These are phyloP conservation scores for Laticauda laticaudata DNA, from an alignment of 2,113 vertebrate genomes.

Conservation along the genomic window DNA sequence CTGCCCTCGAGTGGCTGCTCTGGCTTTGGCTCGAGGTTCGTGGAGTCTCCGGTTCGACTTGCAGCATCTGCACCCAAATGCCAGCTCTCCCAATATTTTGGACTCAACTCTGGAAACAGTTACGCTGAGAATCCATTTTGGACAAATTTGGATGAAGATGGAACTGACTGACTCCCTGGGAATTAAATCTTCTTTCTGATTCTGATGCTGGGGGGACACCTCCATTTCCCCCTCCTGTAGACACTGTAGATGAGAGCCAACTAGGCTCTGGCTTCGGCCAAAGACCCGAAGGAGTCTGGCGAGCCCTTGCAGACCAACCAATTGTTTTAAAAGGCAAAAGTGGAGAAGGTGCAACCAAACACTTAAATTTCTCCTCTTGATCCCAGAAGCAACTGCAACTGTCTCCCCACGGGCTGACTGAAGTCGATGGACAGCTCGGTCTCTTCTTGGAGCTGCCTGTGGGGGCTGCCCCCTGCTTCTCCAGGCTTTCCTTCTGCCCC, in stretches of 20 bases:
- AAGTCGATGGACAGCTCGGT: neutral
- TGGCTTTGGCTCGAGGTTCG: rapidly evolving
- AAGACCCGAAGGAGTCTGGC: neutral
- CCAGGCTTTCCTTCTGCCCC: too few relatives aligned
- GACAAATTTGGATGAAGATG: neutral
- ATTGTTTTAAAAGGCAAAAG: neutral
- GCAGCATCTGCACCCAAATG: neutral
- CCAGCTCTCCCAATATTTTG: neutral
- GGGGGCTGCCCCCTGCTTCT: too few relatives aligned
- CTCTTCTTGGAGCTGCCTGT: too few relatives aligned
- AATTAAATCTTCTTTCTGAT: neutral
- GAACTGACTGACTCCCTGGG: neutral
- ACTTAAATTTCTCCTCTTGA: neutral
- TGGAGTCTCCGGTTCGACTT: too few relatives aligned
- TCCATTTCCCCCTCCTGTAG: neutral
- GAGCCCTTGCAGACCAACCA: neutral
- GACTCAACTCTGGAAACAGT: too few relatives aligned
- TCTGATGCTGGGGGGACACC: neutral
- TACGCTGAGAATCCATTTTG: neutral
- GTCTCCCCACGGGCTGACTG: neutral
- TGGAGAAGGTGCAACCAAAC: neutral
- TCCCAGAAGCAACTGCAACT: neutral
- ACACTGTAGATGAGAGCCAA: neutral
- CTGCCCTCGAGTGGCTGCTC: rapidly evolving
- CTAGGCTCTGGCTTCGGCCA: neutral